phyloP scores from a whole-genome alignment of 1,140 invertebrate genomes.

The Drosophila seguyi region DNA sequence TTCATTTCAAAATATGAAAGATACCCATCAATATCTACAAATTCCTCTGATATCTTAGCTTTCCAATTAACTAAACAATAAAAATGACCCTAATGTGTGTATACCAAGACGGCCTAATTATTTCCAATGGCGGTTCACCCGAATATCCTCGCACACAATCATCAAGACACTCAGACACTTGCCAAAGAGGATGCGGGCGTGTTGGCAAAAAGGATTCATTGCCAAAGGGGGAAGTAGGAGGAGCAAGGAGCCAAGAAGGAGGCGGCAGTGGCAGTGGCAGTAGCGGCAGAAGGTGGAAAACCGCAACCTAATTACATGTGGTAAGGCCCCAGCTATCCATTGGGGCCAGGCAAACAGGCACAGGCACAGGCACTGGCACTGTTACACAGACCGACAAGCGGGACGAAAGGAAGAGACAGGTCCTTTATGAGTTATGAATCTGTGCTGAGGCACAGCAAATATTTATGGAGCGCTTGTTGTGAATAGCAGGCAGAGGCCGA shows the following conservation, averaged over 20 bases:
- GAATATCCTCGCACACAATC: constrained; percentile 58
- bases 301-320: constrained; percentile 82
- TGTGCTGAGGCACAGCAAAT: constrained; percentile 76
- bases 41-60: neutral
- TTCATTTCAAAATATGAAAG: neutral
- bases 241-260: constrained; percentile 6
- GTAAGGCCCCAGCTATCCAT: constrained; percentile 59
- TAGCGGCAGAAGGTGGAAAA: constrained; percentile 65
- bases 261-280: constrained; percentile 19
- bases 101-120: constrained; percentile 11
- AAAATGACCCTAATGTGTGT: constrained; percentile 2
- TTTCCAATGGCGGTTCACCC: constrained; percentile 27
- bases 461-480: constrained; percentile 73
- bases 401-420: constrained; percentile 26
- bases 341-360: constrained; percentile 65
- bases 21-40: neutral
- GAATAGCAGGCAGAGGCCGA: constrained; percentile 31
- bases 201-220: constrained; percentile 70
- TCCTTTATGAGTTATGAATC: constrained; percentile 73
- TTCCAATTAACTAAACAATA: constrained; percentile 1
- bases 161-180: constrained; percentile 42
- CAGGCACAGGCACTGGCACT: constrained; percentile 3
- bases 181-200: constrained; percentile 68
- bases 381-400: constrained; percentile 5
- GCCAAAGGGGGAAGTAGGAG: constrained; percentile 61